Evolutionary conservation across 2,888 invertebrate species (phyloP).

Genomic region (Tridacna gigas): DNA sequence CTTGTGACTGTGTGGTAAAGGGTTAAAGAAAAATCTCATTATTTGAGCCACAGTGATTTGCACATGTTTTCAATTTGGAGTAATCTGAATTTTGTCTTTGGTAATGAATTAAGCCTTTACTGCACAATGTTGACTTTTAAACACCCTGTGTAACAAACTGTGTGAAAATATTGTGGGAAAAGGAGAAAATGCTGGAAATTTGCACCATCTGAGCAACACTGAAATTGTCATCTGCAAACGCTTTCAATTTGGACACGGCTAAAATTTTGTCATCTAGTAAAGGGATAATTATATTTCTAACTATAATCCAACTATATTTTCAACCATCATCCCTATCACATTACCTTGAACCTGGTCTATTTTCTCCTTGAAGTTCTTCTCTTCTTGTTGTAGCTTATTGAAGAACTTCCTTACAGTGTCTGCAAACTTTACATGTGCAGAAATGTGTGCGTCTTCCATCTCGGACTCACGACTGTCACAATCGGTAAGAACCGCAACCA

Average conservation of each 20-base stretch:
- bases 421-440: slow-evolving; percentile 77
- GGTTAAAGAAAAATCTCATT: too few relatives aligned
- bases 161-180: slow-evolving; percentile 4
- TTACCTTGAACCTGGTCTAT: slow-evolving; percentile 77
- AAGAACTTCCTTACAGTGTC: slow-evolving; percentile 80
- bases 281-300: too few relatives aligned
- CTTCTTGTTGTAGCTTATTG: slow-evolving; percentile 79
- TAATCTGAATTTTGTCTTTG: too few relatives aligned
- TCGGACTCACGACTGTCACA: slow-evolving; percentile 76
- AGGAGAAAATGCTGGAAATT: slow-evolving; percentile 4
- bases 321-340: too few relatives aligned
- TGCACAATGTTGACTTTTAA: background rate
- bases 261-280: too few relatives aligned
- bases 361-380: slow-evolving; percentile 78
- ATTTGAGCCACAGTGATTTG: too few relatives aligned
- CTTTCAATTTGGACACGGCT: too few relatives aligned
- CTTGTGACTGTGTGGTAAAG: too few relatives aligned
- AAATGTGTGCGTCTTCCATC: slow-evolving; percentile 74
- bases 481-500: slow-evolving; percentile 78
- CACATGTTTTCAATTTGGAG: too few relatives aligned
- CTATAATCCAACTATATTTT: too few relatives aligned
- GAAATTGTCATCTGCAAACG: too few relatives aligned
- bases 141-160: background rate
- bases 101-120: background rate
- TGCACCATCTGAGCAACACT: too few relatives aligned